These are phyloP conservation scores for Microplitis manilae DNA, from an alignment of 2,888 invertebrate species.

Conservation along the genomic window DNA sequence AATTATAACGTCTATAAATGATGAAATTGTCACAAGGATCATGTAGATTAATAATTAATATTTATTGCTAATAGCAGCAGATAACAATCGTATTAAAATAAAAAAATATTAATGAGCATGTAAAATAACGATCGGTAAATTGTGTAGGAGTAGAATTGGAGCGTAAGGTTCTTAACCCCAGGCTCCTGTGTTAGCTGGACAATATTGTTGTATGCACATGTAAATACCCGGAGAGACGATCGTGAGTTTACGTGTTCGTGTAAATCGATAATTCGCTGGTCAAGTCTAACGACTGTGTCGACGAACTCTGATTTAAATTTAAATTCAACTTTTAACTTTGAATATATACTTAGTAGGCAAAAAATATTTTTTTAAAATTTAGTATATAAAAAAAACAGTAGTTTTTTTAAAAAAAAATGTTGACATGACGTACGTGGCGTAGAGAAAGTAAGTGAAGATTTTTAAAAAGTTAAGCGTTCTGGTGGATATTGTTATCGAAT, in stretches of 20 bases:
- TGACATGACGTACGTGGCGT: background rate
- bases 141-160: conserved; percentile 55
- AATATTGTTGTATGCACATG: conserved; percentile 39
- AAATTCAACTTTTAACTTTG: background rate
- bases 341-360: background rate
- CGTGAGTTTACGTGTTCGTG: conserved; percentile 51
- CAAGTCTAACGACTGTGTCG: conserved; percentile 50
- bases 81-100: conserved; percentile 2
- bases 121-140: background rate
- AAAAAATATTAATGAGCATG: conserved; percentile 9
- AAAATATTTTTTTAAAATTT: background rate
- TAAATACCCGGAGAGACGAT: conserved; percentile 34
- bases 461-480: background rate
- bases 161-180: conserved; percentile 68
- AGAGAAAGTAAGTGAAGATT: background rate
- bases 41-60: too few relatives aligned
- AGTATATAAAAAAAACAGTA: too few relatives aligned
- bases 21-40: too few relatives aligned
- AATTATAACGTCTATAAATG: too few relatives aligned
- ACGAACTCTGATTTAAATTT: conserved; percentile 21
- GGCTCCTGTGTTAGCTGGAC: conserved; percentile 41
- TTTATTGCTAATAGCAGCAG: too few relatives aligned
- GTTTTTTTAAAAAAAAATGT: background rate
- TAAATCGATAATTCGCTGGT: conserved; percentile 62
- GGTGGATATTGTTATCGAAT: conserved; percentile 19